Evolutionary conservation across 1,140 invertebrate genomes (phyloP), one percentile per base, ranked within the genome.

Genomic region (Pygmarrhopalites habei): DNA sequence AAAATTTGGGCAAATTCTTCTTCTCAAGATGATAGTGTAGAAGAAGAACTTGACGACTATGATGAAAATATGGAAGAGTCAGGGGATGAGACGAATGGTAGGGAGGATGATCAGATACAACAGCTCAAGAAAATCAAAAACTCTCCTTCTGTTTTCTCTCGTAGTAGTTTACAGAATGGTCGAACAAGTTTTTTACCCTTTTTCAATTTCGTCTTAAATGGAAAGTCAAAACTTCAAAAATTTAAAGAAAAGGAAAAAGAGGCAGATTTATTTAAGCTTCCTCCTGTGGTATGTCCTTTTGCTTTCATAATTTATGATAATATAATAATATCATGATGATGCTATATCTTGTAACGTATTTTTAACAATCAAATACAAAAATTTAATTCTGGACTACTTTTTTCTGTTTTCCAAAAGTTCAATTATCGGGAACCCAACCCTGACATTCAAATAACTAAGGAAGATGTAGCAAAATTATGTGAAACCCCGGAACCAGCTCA

Each of bases 401-500:
- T n/a, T n/a, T n/a, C n/a, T n/a, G n/a, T n/a, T n/a, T n/a, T n/a
- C n/a, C n/a, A n/a, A n/a, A n/a, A n/a, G n/a, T n/a, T n/a, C n/a
- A n/a, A 5, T 7, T 35, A 35, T 35, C 32, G 32, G 15, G 32
- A 35, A 35, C 32, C 32, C 5, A 35, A 35, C 15, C 32, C 32
- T 7, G 32, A 35, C 5, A 35, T 35, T 14, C 61, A 61, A 15
- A 51, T 58, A 17, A 64, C 49, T 57, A 7, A 51, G 3, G 69
- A 70, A 12, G 65, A 63, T 23, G 49, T 70, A 32, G 41, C 52
- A 39, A 58, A 51, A 28, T 23, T 63, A 26, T 41, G 41, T 30
- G 55, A 59, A 60, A 51, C 26, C 23, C 66, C 69, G 12, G 62
- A 67, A 28, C 69, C 62, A 25, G 62, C 65, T 21, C 28, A 46